Base-by-base conservation (phyloP, 2,797 vertebrate genomes). In the Strix occidentalis region DNA sequence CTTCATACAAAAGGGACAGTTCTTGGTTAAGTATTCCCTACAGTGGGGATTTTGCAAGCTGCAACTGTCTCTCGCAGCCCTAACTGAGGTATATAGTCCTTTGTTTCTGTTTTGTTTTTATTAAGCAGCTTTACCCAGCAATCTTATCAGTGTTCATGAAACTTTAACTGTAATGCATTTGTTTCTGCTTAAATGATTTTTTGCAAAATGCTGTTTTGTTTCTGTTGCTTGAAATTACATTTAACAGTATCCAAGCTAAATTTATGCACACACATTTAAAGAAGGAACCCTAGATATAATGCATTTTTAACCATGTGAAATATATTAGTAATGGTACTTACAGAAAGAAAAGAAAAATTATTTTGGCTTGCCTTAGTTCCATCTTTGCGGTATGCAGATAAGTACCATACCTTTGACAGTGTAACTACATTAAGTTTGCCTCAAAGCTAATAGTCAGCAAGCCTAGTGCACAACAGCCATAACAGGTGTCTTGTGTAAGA, bases 281-380 rank as follows among this genome's bases (percentile, higher is more conserved):
- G 63, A 96, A 87, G 87, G 48, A 96, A 66, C 74, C 43, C 56
- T 79, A 82, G 89, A 70, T 83, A 90, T 81, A 91, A 95, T 78
- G 71, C 72, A 65, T 91, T 96, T 96, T 96, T 94, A 90, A 95
- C 74, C 84, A 84, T 78, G 88, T 96, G 92, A 95, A 96, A 89
- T 96, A 97, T 94, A 89, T 91, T 97, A 97, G 87, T 91, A 65
- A 97, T 92, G 87, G 84, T 94, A 81, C 60, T 96, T 93, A 95
- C 56, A 90, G 71, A 74, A 89, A 82, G 68, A 96, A 95, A 95
- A 93, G 89, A 85, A 82, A 90, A 87, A 76, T 19, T 1, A 74
- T 95, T 93, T 95, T 85, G 77, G 54, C 64, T 96, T 95, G 69
- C 88, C 89, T 95, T 88, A 95, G 46, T 93, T 95, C 89, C 90